Conservation (phyloP, 92 coral and sea anemone genomes). For the Nematostella vectensis region DNA sequence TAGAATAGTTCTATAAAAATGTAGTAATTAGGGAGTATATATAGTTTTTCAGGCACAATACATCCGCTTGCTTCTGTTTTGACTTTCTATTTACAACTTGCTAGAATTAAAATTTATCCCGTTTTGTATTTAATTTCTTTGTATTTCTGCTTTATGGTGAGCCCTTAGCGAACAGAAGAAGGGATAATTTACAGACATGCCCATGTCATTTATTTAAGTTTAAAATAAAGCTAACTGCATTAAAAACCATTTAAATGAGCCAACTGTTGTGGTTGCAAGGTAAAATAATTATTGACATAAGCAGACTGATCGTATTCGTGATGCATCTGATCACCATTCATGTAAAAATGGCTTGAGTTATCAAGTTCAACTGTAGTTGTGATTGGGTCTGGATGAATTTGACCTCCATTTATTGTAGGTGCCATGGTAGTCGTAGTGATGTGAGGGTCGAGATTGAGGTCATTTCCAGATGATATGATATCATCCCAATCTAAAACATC, state of each 20-base stretch:
- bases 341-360: constrained; percentile 75
- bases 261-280: constrained; percentile 57
- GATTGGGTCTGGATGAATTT: constrained; percentile 43
- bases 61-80: too few species aligned
- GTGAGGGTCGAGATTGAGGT: constrained; percentile 72
- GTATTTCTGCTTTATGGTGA: too few species aligned
- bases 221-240: too few species aligned
- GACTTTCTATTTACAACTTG: too few species aligned
- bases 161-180: too few species aligned
- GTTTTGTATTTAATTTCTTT: too few species aligned
- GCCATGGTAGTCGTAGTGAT: constrained; percentile 52
- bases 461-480: constrained; percentile 84
- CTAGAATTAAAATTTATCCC: too few species aligned
- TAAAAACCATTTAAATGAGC: constrained; percentile 66
- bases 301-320: constrained; percentile 63
- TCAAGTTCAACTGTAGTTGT: constrained; percentile 97
- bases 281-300: constrained; percentile 56
- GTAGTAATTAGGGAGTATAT: too few species aligned
- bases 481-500: constrained; percentile 98
- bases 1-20: too few species aligned
- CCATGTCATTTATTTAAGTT: too few species aligned
- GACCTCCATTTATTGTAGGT: constrained; percentile 45
- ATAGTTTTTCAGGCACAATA: too few species aligned
- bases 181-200: too few species aligned
- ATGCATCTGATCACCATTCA: constrained; percentile 44